Conservation (phyloP, 2,113 vertebrate species). For the Natator depressus region DNA sequence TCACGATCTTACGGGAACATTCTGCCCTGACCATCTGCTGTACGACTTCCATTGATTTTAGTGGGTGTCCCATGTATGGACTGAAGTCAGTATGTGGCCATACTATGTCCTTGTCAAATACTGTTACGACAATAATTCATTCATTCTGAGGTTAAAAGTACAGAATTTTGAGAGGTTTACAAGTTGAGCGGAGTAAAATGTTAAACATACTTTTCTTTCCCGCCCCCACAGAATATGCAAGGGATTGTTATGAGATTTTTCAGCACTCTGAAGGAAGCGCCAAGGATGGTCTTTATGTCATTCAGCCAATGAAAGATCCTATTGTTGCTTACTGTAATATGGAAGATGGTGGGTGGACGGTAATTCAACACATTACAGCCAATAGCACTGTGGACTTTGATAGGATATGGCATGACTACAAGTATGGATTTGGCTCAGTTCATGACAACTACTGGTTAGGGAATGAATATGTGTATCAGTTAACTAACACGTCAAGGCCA, state of each 20-base stretch:
- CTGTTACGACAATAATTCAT: background rate
- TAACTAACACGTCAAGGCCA: constrained; percentile 74
- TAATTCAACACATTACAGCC: constrained; percentile 90
- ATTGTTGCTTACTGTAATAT: constrained; percentile 86
- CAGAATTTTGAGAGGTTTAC: background rate
- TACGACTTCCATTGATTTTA: background rate
- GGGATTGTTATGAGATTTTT: constrained; percentile 88
- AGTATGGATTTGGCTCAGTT: constrained; percentile 83
- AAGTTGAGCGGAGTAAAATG: background rate
- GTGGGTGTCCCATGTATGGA: background rate
- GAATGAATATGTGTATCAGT: constrained; percentile 83
- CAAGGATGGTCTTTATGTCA: constrained; percentile 86
- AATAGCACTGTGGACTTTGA: constrained; percentile 88
- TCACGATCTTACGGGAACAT: background rate
- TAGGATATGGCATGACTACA: constrained; percentile 88
- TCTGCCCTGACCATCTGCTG: background rate
- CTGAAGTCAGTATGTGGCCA: background rate
- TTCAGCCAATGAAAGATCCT: constrained; percentile 79
- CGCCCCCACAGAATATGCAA: constrained; percentile 75
- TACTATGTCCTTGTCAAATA: background rate
- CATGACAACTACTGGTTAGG: constrained; percentile 90
- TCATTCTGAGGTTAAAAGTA: background rate
- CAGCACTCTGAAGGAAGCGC: constrained; percentile 79
- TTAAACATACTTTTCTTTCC: background rate
- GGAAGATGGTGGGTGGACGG: constrained; percentile 90